Conservation (phyloP, 2,888 invertebrate species). For the Sinohyriopsis cumingii region DNA sequence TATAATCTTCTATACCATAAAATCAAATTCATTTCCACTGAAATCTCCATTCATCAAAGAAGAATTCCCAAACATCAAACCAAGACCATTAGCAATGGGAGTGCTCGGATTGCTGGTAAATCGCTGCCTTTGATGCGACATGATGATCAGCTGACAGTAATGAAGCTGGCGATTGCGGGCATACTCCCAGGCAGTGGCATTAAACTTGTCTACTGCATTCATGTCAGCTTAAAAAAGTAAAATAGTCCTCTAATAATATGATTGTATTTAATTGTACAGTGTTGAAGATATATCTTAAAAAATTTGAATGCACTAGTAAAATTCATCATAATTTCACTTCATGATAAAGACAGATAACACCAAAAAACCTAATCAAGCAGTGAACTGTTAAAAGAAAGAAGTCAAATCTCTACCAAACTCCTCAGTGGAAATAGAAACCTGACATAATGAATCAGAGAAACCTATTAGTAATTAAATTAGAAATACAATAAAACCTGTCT, state of each 20-base stretch:
- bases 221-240: constrained; percentile 61
- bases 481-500: too few relatives aligned
- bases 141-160: constrained; percentile 71
- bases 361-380: too few relatives aligned
- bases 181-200: constrained; percentile 70
- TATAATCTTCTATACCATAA: too few relatives aligned
- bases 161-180: constrained; percentile 68
- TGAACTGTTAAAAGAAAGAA: too few relatives aligned
- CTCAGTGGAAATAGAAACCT: too few relatives aligned
- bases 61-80: constrained; percentile 25
- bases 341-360: too few relatives aligned
- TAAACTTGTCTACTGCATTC: constrained; percentile 60
- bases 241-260: not conserved
- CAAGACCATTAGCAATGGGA: constrained; percentile 55
- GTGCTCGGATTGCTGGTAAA: constrained; percentile 57
- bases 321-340: too few relatives aligned
- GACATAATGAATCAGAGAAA: too few relatives aligned
- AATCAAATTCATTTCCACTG: constrained; percentile 13
- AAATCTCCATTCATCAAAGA: constrained; percentile 22
- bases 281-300: too few relatives aligned
- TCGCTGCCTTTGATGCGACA: constrained; percentile 68
- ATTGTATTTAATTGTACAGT: not conserved
- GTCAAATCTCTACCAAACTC: too few relatives aligned
- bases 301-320: too few relatives aligned
- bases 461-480: too few relatives aligned